phyloP scores from a whole-genome alignment of 2,888 invertebrate genomes.

The Heliconius ismenius region DNA sequence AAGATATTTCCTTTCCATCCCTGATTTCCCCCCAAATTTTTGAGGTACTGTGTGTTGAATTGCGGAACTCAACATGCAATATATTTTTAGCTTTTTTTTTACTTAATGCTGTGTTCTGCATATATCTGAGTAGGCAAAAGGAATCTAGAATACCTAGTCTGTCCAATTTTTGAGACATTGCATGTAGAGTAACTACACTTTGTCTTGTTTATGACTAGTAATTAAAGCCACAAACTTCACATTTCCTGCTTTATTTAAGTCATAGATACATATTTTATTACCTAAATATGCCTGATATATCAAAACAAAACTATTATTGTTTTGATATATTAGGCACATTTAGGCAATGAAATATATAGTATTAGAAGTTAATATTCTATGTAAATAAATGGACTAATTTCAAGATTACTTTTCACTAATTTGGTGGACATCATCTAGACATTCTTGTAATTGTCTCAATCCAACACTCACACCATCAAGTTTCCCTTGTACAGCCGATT shows the following conservation, averaged over 20 bases:
- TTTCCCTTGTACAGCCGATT: constrained; percentile 99
- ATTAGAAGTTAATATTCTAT: neutral
- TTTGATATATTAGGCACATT: no score
- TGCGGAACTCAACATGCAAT: no score
- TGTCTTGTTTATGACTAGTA: neutral
- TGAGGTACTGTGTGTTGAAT: no score
- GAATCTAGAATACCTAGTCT: neutral
- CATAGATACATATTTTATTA: no score
- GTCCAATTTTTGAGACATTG: neutral
- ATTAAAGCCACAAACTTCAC: no score
- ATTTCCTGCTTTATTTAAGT: no score
- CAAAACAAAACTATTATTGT: no score
- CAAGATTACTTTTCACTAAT: constrained; percentile 77
- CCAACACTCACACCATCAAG: constrained; percentile 97
- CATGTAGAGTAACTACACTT: neutral
- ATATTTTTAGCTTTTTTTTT: neutral
- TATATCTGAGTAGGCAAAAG: neutral
- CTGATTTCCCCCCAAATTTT: no score
- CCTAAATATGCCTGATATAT: no score
- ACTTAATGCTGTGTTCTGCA: neutral
- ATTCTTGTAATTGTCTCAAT: constrained; percentile 92
- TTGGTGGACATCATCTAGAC: constrained; percentile 92
- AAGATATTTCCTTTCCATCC: no score
- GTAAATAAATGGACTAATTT: neutral
- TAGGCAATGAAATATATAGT: no score